Conservation (phyloP, 23 tunicate species). For the Phallusia fumigata region DNA sequence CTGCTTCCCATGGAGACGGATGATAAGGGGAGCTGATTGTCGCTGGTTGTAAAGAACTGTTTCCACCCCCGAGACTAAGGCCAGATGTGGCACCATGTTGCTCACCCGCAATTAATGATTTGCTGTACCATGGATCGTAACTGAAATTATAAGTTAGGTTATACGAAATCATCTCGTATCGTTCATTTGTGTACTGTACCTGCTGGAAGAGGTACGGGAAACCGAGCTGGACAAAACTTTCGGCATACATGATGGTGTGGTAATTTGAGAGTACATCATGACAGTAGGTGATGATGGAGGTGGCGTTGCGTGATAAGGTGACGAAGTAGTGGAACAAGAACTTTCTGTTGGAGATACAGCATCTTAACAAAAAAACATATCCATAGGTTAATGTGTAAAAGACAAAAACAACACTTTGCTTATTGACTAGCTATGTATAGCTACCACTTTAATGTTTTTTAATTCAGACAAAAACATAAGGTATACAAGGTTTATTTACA, state of each 20-base stretch:
- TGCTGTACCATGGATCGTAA: slow-evolving; percentile 32
- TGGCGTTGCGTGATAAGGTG: slow-evolving; percentile 63
- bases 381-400: no score
- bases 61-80: neutral
- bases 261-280: slow-evolving; percentile 59
- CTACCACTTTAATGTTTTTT: no score
- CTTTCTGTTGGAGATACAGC: slow-evolving; percentile 65
- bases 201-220: neutral
- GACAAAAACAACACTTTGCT: no score
- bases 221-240: neutral
- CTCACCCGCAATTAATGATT: neutral
- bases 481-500: neutral
- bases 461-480: no score
- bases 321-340: slow-evolving; percentile 53
- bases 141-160: neutral
- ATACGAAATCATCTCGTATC: no score
- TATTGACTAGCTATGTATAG: no score
- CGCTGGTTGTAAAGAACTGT: slow-evolving; percentile 8
- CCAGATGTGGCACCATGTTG: neutral
- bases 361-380: slow-evolving; percentile 35
- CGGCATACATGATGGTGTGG: slow-evolving; percentile 25
- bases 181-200: neutral
- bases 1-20: slow-evolving; percentile 84
- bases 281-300: slow-evolving; percentile 68
- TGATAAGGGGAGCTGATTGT: slow-evolving; percentile 26